Conservation (phyloP, 2,888 invertebrate genomes). For the Drosophila stalkeri region DNA sequence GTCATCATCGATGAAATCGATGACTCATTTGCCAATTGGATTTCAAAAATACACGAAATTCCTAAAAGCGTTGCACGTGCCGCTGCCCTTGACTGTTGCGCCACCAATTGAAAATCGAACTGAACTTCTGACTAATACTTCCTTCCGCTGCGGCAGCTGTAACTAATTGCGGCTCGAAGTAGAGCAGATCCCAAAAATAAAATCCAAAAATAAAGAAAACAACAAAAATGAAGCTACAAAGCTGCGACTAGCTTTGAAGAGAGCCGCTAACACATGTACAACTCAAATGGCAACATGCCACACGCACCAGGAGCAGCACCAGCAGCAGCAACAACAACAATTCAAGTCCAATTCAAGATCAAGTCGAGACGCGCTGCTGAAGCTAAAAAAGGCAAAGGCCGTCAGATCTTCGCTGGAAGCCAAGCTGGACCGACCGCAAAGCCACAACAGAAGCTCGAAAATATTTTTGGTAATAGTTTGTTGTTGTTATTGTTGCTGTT, state of each 20-base stretch:
- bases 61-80: constrained; percentile 47
- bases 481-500: constrained; percentile 41
- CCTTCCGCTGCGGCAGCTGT: constrained; percentile 70
- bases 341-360: constrained; percentile 55
- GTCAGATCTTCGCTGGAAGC: constrained; percentile 37
- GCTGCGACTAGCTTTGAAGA: constrained; percentile 59
- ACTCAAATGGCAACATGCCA: constrained; percentile 79
- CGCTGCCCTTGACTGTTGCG: constrained; percentile 50
- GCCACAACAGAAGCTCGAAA: constrained; percentile 78
- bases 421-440: constrained; percentile 60
- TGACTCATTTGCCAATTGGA: constrained; percentile 52
- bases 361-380: constrained; percentile 50
- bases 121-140: constrained; percentile 70
- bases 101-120: constrained; percentile 11
- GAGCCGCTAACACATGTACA: constrained; percentile 77
- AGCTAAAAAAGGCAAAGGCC: constrained; percentile 71
- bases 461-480: constrained; percentile 76
- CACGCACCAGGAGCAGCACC: constrained; percentile 63
- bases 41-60: constrained; percentile 64
- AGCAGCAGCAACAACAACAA: constrained; percentile 37
- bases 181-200: constrained; percentile 42
- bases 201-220: constrained; percentile 1
- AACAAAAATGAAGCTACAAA: constrained; percentile 21
- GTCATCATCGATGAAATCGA: constrained; percentile 26
- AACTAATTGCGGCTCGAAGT: constrained; percentile 67